phyloP scores from a whole-genome alignment of 2,113 vertebrate species.

The Pseudopodoces humilis region DNA sequence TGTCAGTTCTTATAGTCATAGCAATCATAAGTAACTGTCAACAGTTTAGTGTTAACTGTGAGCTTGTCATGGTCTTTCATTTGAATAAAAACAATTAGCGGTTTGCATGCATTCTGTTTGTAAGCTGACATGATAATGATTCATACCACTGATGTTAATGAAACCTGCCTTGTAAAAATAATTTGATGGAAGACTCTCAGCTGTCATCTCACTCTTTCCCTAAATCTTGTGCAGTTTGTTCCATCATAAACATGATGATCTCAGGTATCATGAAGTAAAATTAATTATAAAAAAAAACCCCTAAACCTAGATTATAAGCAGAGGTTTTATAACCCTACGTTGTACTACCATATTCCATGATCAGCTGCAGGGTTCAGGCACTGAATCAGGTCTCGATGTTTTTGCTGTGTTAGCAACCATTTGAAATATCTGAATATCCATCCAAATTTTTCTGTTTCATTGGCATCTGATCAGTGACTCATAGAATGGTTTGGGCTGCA shows the following conservation, averaged over 20 bases:
- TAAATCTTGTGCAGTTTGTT: not conserved
- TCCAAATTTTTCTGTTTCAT: not conserved
- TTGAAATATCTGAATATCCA: not conserved
- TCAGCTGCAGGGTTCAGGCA: not conserved
- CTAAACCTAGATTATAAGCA: not conserved
- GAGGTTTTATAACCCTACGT: not conserved
- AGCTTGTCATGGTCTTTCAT: not conserved
- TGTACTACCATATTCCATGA: not conserved
- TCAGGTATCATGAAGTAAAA: not conserved
- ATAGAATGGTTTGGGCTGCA: not conserved
- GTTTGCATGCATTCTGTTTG: not conserved
- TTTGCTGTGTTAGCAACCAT: not conserved
- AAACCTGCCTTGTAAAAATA: not conserved
- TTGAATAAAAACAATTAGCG: not conserved
- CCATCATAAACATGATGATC: not conserved
- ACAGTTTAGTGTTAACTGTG: not conserved
- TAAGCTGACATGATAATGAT: not conserved
- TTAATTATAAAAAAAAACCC: rapidly evolving
- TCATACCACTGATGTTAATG: not conserved
- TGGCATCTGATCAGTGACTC: not conserved
- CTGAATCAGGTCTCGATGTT: not conserved
- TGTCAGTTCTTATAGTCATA: not conserved
- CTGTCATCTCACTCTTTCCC: not conserved
- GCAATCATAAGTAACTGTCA: not conserved
- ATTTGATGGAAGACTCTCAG: not conserved